Evolutionary conservation across 2,113 vertebrate genomes (phyloP).

Genomic region (Hyperoodon ampullatus): DNA sequence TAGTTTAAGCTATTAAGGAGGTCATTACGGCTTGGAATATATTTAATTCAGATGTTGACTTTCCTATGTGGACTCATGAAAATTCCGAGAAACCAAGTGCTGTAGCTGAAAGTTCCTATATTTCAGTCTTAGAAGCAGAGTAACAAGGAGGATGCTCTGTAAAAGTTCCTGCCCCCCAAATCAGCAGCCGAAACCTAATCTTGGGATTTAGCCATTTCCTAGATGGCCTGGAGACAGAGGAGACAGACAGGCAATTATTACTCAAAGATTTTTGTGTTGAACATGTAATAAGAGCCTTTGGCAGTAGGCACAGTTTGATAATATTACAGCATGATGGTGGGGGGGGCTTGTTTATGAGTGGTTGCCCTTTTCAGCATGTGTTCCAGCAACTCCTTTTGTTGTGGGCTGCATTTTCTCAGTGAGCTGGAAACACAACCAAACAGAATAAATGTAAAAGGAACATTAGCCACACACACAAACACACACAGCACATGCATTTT

Average conservation of each 20-base stretch:
- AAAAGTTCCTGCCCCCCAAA: background rate
- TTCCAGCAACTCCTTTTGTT: background rate
- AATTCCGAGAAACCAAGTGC: conserved; percentile 31
- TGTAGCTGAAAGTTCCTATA: background rate
- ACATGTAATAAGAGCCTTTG: background rate
- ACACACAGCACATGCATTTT: background rate
- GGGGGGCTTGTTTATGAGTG: background rate
- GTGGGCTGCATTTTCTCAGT: background rate
- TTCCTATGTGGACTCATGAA: conserved; percentile 37
- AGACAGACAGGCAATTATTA: conserved; percentile 1
- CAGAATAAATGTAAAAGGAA: conserved; percentile 14
- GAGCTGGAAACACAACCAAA: background rate
- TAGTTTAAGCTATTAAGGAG: conserved; percentile 49
- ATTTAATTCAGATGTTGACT: conserved; percentile 55
- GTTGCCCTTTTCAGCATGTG: conserved; percentile 28
- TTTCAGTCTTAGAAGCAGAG: conserved; percentile 18
- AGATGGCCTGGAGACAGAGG: background rate
- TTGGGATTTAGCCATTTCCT: conserved; percentile 16
- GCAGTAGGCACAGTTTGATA: background rate
- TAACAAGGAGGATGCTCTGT: background rate
- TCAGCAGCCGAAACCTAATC: background rate
- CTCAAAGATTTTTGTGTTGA: background rate
- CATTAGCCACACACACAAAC: background rate
- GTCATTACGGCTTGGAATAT: conserved; percentile 18
- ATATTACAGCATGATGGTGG: background rate